Percentiles rank a stretch among this genome's conserved stretches.
Conservation (phyloP, 1,140 invertebrate genomes). For the Coelopa frigida region DNA sequence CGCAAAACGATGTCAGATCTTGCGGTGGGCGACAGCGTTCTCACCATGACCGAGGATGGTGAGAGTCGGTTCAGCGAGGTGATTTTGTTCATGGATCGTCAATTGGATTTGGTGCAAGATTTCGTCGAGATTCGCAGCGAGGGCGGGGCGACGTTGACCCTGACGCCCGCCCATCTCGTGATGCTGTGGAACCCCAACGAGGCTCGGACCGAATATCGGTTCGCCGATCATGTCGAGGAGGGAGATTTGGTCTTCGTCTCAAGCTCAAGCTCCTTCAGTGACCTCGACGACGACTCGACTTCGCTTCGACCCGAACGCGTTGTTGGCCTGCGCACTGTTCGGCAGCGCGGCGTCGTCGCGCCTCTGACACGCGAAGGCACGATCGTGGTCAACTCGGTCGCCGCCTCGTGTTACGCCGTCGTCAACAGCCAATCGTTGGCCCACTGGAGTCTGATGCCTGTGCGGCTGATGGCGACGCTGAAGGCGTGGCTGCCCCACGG, state of each 20-base stretch:
- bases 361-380: slow-evolving; percentile 82
- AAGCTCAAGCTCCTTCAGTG: too few species aligned
- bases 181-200: slow-evolving; percentile 38
- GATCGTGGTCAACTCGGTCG: slow-evolving; percentile 80
- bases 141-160: slow-evolving; percentile 60
- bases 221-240: slow-evolving; percentile 52
- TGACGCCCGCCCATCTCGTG: slow-evolving; percentile 82
- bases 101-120: slow-evolving; percentile 55
- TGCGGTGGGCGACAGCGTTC: slow-evolving; percentile 69
- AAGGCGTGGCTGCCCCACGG: slow-evolving; percentile 31
- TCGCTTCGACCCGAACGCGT: slow-evolving; percentile 57
- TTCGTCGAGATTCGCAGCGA: slow-evolving; percentile 68
- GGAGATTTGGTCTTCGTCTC: slow-evolving; percentile 48
- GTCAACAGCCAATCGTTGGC: slow-evolving; percentile 77
- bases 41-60: slow-evolving; percentile 63
- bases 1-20: slow-evolving; percentile 61
- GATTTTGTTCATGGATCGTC: slow-evolving; percentile 81
- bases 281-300: slow-evolving; percentile 42
- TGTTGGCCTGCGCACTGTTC: slow-evolving; percentile 50
- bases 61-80: slow-evolving; percentile 73
- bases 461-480: slow-evolving; percentile 54
- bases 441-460: slow-evolving; percentile 74
- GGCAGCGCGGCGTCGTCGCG: slow-evolving; percentile 72
- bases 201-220: slow-evolving; percentile 47
- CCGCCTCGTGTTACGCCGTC: slow-evolving; percentile 91